These are phyloP conservation scores for Styela plicata DNA, from an alignment of 23 tunicate species.

Conservation along the genomic window DNA sequence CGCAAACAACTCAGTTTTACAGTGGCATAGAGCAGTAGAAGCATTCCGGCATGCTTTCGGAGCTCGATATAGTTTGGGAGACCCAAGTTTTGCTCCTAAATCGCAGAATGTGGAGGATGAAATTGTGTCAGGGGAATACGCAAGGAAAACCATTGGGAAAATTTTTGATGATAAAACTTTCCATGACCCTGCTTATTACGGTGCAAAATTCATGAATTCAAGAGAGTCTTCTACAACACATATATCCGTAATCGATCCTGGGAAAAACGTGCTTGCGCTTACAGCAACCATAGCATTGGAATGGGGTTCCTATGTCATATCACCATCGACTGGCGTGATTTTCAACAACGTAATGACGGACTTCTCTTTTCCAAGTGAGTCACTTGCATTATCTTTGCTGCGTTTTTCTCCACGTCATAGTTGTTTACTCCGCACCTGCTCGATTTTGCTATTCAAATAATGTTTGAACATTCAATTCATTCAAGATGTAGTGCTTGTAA, in stretches of 20 bases:
- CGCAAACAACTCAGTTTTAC: constrained; percentile 25
- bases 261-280: constrained; percentile 65
- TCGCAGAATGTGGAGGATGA: background rate
- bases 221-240: constrained; percentile 59
- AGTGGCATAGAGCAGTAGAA: constrained; percentile 86
- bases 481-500: background rate
- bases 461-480: background rate
- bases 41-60: constrained; percentile 79
- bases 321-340: constrained; percentile 65
- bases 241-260: constrained; percentile 64
- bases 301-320: constrained; percentile 61
- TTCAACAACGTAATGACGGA: constrained; percentile 73
- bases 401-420: background rate
- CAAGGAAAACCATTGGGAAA: constrained; percentile 14
- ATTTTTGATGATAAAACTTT: constrained; percentile 46
- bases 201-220: constrained; percentile 11
- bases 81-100: constrained; percentile 40
- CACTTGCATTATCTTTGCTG: background rate
- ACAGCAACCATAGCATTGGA: constrained; percentile 61
- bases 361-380: constrained; percentile 37
- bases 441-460: background rate
- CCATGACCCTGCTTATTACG: constrained; percentile 63
- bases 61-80: constrained; percentile 33
- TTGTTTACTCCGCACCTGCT: background rate
- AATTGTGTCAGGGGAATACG: constrained; percentile 11